Base-by-base conservation (phyloP, 2,113 vertebrate genomes). In the Alces alces region DNA sequence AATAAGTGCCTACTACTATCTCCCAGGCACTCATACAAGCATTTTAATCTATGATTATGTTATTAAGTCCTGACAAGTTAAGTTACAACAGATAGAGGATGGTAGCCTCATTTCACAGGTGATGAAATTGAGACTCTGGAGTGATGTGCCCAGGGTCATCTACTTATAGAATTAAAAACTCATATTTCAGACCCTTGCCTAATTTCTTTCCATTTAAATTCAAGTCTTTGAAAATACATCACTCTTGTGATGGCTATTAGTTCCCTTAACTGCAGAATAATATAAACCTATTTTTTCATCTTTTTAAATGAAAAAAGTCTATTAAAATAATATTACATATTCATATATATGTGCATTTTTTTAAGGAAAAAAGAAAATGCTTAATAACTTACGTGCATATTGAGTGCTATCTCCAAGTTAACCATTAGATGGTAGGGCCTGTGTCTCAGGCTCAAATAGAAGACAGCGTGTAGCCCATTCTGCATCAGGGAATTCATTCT, bases 131-230 rank as follows among this genome's bases (percentile, higher is more conserved):
- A 85, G 79, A 60, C 80, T 70, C 14, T 58, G 33, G 30, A 54
- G 28, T 78, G 66, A 87, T 93, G 9, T 47, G 6, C 21, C n/a
- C 70, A 85, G 12, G 30, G n/a, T 88, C 14, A 86, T 12, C 30
- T 93, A 30, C 10, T n/a, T 70, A 16, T 60, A 39, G 28, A 88
- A 80, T 57, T 83, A 27, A 88, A 92, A 45, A 39, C 11, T 91
- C 39, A 1, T 36, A 47, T 80, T 89, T 93, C 39, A 93, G 50
- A 55, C 19, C 14, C 27, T 92, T 30, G 15, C 23, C 58, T 91
- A 28, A 23, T 84, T 88, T 91, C 25, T 97, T 93, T 78, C 45
- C 36, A 70, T 87, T 96, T 94, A 73, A 96, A 50, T 76, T 64
- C 21, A 55, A 43, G 5, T 85, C 27, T 93, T 91, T 89, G 70